Conservation (phyloP, 1,140 invertebrate genomes). For the Drosophila athabasca region DNA sequence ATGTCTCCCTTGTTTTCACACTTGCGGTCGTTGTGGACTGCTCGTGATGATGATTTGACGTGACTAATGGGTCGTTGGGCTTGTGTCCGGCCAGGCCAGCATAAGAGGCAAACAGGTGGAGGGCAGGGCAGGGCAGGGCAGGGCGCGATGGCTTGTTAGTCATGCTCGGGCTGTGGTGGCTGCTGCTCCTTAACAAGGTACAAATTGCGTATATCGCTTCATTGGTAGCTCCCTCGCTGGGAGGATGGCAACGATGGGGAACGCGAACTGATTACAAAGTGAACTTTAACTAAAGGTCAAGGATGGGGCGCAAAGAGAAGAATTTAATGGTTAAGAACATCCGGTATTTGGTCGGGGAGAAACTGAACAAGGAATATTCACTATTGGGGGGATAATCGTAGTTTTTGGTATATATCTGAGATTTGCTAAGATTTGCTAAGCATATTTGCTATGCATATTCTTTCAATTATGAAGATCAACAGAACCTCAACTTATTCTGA, state of each 20-base stretch:
- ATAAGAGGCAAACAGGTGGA: conserved; percentile 23
- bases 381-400: background rate
- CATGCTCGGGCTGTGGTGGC: conserved; percentile 21
- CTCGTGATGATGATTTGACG: conserved; percentile 73
- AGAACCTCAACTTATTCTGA: too few relatives aligned
- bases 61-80: conserved; percentile 77
- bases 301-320: conserved; percentile 15
- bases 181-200: conserved; percentile 28
- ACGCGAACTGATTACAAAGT: conserved; percentile 48
- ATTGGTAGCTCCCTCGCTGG: conserved; percentile 25
- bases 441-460: too few relatives aligned
- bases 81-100: conserved; percentile 38
- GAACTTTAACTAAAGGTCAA: conserved; percentile 33
- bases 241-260: conserved; percentile 35
- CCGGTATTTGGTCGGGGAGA: too few relatives aligned
- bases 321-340: background rate
- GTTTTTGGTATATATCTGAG: too few relatives aligned
- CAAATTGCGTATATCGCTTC: conserved; percentile 59
- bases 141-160: conserved; percentile 18
- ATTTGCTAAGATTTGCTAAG: too few relatives aligned
- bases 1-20: conserved; percentile 40
- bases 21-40: conserved; percentile 26
- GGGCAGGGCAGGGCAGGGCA: background rate
- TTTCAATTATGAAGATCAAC: too few relatives aligned
- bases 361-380: background rate